phyloP scores from a whole-genome alignment of 2,797 vertebrate species.

The Netta rufina region DNA sequence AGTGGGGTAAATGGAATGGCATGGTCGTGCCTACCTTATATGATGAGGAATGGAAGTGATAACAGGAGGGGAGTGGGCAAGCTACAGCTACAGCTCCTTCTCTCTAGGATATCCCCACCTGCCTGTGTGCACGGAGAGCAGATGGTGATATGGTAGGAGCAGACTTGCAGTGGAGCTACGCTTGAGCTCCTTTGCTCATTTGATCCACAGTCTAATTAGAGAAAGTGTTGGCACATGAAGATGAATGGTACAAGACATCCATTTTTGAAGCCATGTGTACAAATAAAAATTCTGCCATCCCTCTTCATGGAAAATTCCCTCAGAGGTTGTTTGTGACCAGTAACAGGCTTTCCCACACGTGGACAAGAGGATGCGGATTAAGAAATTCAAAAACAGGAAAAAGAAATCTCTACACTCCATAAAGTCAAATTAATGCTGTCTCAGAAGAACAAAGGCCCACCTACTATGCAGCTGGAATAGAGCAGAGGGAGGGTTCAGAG shows the following conservation, averaged over 20 bases:
- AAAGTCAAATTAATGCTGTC: background rate
- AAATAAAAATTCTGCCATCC: background rate
- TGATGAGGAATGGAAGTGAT: background rate
- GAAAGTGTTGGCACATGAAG: background rate
- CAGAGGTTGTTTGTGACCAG: background rate
- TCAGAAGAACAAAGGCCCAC: slow-evolving; percentile 2
- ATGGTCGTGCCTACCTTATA: background rate
- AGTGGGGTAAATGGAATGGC: background rate
- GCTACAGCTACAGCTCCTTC: background rate
- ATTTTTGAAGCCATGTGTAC: background rate
- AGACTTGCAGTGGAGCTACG: slow-evolving; percentile 6
- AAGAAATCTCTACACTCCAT: background rate
- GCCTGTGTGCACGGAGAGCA: slow-evolving; percentile 32
- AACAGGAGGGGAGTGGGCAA: background rate
- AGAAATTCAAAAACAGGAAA: background rate
- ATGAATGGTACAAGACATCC: slow-evolving; percentile 2
- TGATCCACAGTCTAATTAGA: slow-evolving; percentile 46
- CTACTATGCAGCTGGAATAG: background rate
- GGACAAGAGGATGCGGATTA: background rate
- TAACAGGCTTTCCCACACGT: background rate
- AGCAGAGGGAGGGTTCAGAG: background rate
- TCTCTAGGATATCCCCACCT: slow-evolving; percentile 12
- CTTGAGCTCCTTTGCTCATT: slow-evolving; percentile 53
- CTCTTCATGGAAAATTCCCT: background rate
- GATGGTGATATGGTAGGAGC: slow-evolving; percentile 43